Percentiles rank a stretch among this genome's conserved stretches.
Conservation (phyloP, 2,797 vertebrate genomes). For the Otolemur crassicaudatus region DNA sequence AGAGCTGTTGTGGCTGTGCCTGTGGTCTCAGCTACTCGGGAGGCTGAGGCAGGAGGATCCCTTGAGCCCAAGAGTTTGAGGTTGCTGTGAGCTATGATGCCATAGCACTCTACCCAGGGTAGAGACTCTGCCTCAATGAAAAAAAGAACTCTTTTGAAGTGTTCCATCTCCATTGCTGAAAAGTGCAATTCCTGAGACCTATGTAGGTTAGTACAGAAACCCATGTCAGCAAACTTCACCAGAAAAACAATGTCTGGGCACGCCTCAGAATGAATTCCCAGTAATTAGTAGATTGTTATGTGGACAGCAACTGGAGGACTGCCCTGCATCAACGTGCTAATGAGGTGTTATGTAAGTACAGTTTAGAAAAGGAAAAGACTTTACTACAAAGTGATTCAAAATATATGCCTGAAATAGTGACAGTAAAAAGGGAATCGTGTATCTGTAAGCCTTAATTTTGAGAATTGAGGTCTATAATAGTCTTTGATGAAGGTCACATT, state of each 20-base stretch:
- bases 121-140: too few relatives aligned
- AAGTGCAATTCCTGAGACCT: background rate
- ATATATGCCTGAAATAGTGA: background rate
- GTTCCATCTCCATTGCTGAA: background rate
- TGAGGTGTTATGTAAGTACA: background rate
- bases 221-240: background rate
- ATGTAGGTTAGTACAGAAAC: background rate
- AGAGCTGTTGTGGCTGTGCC: background rate
- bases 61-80: too few relatives aligned
- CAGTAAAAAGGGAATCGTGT: slow-evolving; percentile 2
- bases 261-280: background rate
- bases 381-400: background rate
- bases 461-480: background rate
- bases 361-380: slow-evolving; percentile 29
- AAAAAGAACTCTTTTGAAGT: background rate
- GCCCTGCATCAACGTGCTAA: background rate
- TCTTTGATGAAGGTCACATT: background rate
- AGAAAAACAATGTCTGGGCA: background rate
- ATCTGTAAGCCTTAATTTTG: slow-evolving; percentile 8
- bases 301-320: background rate
- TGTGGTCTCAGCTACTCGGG: too few relatives aligned
- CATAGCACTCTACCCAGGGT: too few relatives aligned
- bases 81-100: too few relatives aligned
- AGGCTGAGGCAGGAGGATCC: too few relatives aligned
- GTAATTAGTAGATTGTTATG: background rate